Percentiles rank a stretch among this genome's conserved stretches.
These are phyloP conservation scores for Gonioctena quinquepunctata DNA, from an alignment of 1,140 invertebrate species.

Conservation along the genomic window DNA sequence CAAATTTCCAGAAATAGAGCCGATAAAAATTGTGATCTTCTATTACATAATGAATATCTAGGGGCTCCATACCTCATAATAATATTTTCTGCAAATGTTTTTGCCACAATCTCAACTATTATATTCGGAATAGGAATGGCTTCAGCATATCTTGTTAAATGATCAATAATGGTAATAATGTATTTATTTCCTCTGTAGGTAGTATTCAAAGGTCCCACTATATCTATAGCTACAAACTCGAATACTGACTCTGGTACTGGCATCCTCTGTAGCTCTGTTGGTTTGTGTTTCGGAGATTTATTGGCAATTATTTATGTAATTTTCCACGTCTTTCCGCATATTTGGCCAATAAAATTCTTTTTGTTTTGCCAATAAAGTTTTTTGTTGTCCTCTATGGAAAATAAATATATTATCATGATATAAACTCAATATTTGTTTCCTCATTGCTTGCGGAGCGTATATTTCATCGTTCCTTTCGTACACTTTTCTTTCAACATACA, in stretches of 20 bases:
- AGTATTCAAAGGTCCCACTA: not conserved
- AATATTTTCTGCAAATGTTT: not conserved
- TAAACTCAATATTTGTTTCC: not conserved
- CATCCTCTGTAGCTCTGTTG: not conserved
- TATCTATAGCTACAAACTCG: not conserved
- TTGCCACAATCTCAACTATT: not conserved
- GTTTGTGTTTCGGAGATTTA: not conserved
- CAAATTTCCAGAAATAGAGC: not conserved
- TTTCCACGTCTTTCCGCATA: not conserved
- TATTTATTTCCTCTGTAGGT: not conserved
- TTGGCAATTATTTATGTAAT: not conserved
- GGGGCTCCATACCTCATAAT: not conserved
- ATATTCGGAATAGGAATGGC: not conserved
- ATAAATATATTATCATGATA: not conserved
- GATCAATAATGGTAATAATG: not conserved
- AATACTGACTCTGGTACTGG: not conserved
- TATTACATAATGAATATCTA: not conserved
- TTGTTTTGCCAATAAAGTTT: no score
- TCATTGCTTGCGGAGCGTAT: not conserved
- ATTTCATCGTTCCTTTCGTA: not conserved
- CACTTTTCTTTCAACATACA: not conserved
- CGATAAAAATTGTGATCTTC: not conserved
- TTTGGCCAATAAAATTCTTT: not conserved
- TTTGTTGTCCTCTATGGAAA: not conserved
- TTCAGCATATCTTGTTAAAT: not conserved